phyloP scores from a whole-genome alignment of 2,888 invertebrate species.

The Diaperis boleti region DNA sequence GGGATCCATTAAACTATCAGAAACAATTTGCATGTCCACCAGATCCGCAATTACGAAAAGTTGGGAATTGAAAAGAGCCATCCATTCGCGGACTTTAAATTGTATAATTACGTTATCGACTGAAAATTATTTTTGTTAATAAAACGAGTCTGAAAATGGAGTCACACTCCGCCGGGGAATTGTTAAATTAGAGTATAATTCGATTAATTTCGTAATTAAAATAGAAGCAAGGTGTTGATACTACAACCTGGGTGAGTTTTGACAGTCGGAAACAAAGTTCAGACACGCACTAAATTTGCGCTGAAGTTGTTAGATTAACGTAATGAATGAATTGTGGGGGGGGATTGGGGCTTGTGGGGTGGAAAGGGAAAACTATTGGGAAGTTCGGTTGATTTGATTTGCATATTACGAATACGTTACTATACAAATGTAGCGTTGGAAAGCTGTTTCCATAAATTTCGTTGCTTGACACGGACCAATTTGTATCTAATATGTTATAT shows the following conservation, averaged over 20 bases:
- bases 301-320: slow-evolving; percentile 27
- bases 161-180: slow-evolving; percentile 32
- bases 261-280: slow-evolving; percentile 23
- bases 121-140: slow-evolving; percentile 25
- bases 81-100: not conserved
- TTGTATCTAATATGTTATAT: slow-evolving; percentile 45
- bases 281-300: slow-evolving; percentile 36
- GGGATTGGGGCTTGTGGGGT: not conserved
- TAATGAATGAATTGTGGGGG: slow-evolving; percentile 35
- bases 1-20: not conserved
- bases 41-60: not conserved
- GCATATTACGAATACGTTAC: slow-evolving; percentile 38
- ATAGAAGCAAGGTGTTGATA: slow-evolving; percentile 34
- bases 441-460: slow-evolving; percentile 45
- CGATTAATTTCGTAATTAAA: slow-evolving; percentile 37
- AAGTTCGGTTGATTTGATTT: slow-evolving; percentile 35
- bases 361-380: not conserved
- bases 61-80: slow-evolving; percentile 2
- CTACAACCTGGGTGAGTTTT: slow-evolving; percentile 21
- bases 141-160: slow-evolving; percentile 33
- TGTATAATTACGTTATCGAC: slow-evolving; percentile 21
- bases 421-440: slow-evolving; percentile 40
- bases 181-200: slow-evolving; percentile 39
- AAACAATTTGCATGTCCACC: not conserved
- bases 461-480: slow-evolving; percentile 42